Conservation (phyloP, 1,140 invertebrate species). For the Drosophila chauvacae region DNA sequence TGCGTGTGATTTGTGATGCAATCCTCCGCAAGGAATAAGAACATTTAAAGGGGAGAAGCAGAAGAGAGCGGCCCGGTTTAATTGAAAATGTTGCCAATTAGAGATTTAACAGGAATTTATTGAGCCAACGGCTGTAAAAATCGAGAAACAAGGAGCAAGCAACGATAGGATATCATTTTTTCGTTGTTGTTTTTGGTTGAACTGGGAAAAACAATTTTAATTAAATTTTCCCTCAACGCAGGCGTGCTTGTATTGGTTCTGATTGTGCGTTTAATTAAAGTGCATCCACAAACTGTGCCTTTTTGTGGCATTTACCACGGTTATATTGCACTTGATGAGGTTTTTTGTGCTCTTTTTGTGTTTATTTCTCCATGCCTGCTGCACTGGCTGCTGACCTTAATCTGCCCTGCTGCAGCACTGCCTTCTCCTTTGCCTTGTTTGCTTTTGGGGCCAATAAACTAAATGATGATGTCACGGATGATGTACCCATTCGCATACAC, state of each 20-base stretch:
- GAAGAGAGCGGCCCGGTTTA: conserved; percentile 20
- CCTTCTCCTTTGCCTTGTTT: conserved; percentile 9
- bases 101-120: conserved; percentile 41
- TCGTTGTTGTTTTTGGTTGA: conserved; percentile 2
- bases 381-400: conserved; percentile 32
- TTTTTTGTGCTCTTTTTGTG: neutral
- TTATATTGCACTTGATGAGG: conserved; percentile 10
- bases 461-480: conserved; percentile 52
- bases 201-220: conserved; percentile 43
- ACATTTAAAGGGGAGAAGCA: neutral
- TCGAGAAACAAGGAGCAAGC: neutral
- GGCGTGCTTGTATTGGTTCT: conserved; percentile 17
- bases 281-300: conserved; percentile 20
- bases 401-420: conserved; percentile 20
- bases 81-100: conserved; percentile 48
- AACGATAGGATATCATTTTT: conserved; percentile 13
- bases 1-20: conserved; percentile 26
- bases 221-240: conserved; percentile 28
- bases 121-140: conserved; percentile 6
- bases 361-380: conserved; percentile 4
- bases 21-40: conserved; percentile 2
- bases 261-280: conserved; percentile 55
- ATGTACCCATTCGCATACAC: conserved; percentile 1
- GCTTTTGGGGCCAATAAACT: conserved; percentile 49
- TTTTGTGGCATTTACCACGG: conserved; percentile 14